phyloP scores from a whole-genome alignment of 2,888 invertebrate genomes.

The Sinopyrophorus schimmeli region DNA sequence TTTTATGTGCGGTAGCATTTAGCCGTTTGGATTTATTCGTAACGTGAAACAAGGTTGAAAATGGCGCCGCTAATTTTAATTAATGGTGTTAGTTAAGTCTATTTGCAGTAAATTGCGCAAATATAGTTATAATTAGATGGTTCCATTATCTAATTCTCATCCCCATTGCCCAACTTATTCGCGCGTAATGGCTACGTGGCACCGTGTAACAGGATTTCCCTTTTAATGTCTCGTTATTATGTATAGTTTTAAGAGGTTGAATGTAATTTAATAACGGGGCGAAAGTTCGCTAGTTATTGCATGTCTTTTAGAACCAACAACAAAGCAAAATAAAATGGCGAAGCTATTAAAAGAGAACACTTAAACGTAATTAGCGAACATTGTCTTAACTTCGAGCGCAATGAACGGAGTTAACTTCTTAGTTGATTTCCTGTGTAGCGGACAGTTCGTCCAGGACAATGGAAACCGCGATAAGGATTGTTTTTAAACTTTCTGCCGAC shows the following conservation, averaged over 20 bases:
- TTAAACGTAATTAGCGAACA: slow-evolving; percentile 6
- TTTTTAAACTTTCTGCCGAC: slow-evolving; percentile 15
- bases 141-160: slow-evolving; percentile 31
- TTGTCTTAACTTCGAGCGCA: slow-evolving; percentile 3
- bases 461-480: slow-evolving; percentile 33
- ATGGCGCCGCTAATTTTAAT: slow-evolving; percentile 15
- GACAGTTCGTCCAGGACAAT: slow-evolving; percentile 16
- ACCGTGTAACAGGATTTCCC: slow-evolving; percentile 22
- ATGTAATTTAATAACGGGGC: no score
- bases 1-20: no score
- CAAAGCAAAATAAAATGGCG: not conserved
- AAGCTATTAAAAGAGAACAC: not conserved
- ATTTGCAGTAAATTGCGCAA: slow-evolving; percentile 20
- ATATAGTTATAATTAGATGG: slow-evolving; percentile 33
- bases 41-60: not conserved
- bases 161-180: slow-evolving; percentile 23
- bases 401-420: slow-evolving; percentile 2
- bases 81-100: slow-evolving; percentile 14
- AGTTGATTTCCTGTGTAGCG: slow-evolving; percentile 32
- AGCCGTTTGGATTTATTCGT: no score
- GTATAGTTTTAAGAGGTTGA: slow-evolving; percentile 10
- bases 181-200: slow-evolving; percentile 24
- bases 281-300: no score
- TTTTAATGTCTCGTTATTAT: slow-evolving; percentile 18
- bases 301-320: no score